These are phyloP conservation scores for Pygmarrhopalites habei DNA, from an alignment of 1,140 invertebrate genomes.

Conservation along the genomic window DNA sequence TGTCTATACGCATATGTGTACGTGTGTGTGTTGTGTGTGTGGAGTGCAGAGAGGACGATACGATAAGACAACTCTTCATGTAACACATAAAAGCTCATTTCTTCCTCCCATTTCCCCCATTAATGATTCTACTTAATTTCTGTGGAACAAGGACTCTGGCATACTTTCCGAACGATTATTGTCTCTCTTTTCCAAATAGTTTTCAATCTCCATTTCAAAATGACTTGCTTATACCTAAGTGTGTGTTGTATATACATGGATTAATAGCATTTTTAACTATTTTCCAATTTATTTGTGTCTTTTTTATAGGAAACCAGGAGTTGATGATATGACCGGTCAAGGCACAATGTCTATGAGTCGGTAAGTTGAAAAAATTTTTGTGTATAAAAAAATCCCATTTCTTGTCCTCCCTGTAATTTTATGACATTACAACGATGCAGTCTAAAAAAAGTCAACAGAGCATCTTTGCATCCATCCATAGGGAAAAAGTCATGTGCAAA, in stretches of 20 bases:
- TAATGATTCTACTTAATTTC: conserved; percentile 8
- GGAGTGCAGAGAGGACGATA: too few relatives aligned
- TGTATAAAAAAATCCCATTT: background rate
- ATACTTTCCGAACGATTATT: too few relatives aligned
- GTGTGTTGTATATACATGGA: too few relatives aligned
- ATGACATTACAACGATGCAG: too few relatives aligned
- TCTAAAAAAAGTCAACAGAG: too few relatives aligned
- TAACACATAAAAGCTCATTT: background rate
- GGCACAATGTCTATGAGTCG: conserved; percentile 24
- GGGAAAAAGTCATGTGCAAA: too few relatives aligned
- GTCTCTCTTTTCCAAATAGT: too few relatives aligned
- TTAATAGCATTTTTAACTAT: background rate
- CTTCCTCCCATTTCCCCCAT: background rate
- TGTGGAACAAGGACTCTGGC: background rate
- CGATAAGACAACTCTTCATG: background rate
- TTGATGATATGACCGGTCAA: conserved; percentile 32
- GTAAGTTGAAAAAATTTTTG: conserved; percentile 25
- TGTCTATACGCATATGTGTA: too few relatives aligned
- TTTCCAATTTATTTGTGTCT: background rate
- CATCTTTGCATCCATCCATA: too few relatives aligned
- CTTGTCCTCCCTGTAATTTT: background rate
- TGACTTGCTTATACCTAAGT: too few relatives aligned
- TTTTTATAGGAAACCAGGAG: conserved; percentile 34
- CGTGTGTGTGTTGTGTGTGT: too few relatives aligned
- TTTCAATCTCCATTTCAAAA: too few relatives aligned